Evolutionary conservation across 1,140 invertebrate genomes (phyloP).

Genomic region (Tetramorium parvispinum): DNA sequence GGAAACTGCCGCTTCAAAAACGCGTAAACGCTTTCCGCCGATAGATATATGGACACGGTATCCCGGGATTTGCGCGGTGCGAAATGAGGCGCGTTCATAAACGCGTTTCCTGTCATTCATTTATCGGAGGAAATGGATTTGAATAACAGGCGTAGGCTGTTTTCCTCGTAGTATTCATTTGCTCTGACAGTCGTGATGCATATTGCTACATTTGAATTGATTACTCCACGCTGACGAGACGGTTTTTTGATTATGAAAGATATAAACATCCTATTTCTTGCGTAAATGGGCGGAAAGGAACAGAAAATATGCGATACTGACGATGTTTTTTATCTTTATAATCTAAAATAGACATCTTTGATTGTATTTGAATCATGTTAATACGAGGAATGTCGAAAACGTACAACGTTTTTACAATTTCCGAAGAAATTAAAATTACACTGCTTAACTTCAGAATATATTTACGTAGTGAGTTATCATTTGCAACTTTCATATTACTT

Average conservation of each 20-base stretch:
- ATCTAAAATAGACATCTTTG: not conserved
- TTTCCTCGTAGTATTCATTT: not conserved
- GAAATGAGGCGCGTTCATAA: constrained; percentile 18
- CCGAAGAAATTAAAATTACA: not conserved
- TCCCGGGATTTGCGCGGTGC: not conserved
- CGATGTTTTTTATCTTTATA: not conserved
- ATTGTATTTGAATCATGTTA: not conserved
- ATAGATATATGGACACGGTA: not conserved
- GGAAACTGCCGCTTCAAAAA: constrained; percentile 30
- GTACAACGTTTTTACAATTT: constrained; percentile 5
- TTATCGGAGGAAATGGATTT: constrained; percentile 10
- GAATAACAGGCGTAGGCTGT: not conserved
- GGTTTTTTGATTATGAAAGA: not conserved
- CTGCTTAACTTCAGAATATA: not conserved
- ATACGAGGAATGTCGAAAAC: not conserved
- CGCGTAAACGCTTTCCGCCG: not conserved
- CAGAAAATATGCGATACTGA: not conserved
- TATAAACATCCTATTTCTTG: not conserved
- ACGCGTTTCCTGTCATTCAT: not conserved
- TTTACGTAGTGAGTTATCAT: not conserved
- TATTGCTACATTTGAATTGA: not conserved
- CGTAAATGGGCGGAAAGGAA: not conserved
- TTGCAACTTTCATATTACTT: not conserved
- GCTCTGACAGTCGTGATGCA: not conserved
- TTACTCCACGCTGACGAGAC: not conserved